Percentiles rank a stretch among this genome's conserved stretches.
These are phyloP conservation scores for Rhinogobius similis DNA, from an alignment of 2,113 vertebrate genomes.

Conservation along the genomic window DNA sequence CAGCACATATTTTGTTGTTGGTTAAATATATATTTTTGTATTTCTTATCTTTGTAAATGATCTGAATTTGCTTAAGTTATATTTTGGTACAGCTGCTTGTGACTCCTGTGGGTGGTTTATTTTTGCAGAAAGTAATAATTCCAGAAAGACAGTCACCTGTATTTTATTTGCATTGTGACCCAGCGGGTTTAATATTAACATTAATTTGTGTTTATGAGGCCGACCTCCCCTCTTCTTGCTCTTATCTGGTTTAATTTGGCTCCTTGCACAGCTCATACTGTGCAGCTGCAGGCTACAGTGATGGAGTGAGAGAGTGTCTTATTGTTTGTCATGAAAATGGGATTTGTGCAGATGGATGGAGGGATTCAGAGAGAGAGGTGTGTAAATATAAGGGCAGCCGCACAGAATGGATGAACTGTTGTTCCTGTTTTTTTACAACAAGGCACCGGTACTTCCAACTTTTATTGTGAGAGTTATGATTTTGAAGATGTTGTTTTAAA, in stretches of 20 bases:
- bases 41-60: no score
- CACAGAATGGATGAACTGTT: conserved; percentile 59
- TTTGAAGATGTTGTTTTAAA: background rate
- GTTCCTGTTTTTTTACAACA: conserved; percentile 26
- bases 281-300: conserved; percentile 60
- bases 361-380: conserved; percentile 64
- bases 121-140: background rate
- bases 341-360: conserved; percentile 71
- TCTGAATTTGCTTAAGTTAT: background rate
- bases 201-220: background rate
- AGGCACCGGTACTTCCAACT: conserved; percentile 6
- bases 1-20: background rate
- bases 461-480: background rate
- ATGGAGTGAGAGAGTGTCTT: conserved; percentile 67
- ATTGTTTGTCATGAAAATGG: conserved; percentile 75
- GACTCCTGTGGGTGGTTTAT: background rate
- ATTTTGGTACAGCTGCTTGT: background rate
- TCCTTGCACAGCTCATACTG: conserved; percentile 10
- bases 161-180: background rate
- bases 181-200: background rate
- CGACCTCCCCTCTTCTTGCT: conserved; percentile 13
- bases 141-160: background rate
- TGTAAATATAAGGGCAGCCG: conserved; percentile 57
- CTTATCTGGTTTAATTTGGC: conserved; percentile 17
- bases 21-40: background rate